Evolutionary conservation across 2,888 invertebrate genomes (phyloP), one percentile per base, ranked within the genome.

Genomic region (Sminthurinus aureus): DNA sequence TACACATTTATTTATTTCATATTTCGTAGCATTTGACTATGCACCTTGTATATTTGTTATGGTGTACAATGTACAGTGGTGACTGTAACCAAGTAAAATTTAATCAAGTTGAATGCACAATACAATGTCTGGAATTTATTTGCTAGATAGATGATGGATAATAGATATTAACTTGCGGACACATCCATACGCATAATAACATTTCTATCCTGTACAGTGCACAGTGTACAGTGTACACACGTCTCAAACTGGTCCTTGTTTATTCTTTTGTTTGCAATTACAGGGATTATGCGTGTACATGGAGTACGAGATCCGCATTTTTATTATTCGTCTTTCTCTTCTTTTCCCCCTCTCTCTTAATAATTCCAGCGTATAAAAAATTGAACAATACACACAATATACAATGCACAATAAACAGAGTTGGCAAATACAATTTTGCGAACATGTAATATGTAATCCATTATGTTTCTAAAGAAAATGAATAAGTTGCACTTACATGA

Each of bases 221-320:
- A 38, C 38, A 38, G 1, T 38, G 38, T 38, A 38, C 38, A 38
- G 3, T 38, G 58, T 58, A 58, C 58, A 58, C 58, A 58, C 58
- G 58, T 58, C 9, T 58, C 58, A 58, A 58, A 58, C 58, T 58
- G 58, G 58, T 58, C 58, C 58, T 58, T 79, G 79, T 79, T 79
- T 66, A 67, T 79, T 79, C 66, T 79, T 50, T 80, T 71, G 71
- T 81, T 20, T 64, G 58, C 75, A 81, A 81, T 81, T 81, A 81
- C 74, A 74, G 58, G 58, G 9, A 58, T 58, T 58, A 58, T 58
- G 58, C 18, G 18, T 18, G 58, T 58, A 58, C 58, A 58, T 18
- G 58, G 58, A 58, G 15, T 3, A 58, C 18, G 74, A 38, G 64
- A 38, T 20, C 51, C 58, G 81, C 74, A 81, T 81, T 81, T 81